Base-by-base conservation (phyloP, 2,888 invertebrate species). In the Drosophila basisetae region DNA sequence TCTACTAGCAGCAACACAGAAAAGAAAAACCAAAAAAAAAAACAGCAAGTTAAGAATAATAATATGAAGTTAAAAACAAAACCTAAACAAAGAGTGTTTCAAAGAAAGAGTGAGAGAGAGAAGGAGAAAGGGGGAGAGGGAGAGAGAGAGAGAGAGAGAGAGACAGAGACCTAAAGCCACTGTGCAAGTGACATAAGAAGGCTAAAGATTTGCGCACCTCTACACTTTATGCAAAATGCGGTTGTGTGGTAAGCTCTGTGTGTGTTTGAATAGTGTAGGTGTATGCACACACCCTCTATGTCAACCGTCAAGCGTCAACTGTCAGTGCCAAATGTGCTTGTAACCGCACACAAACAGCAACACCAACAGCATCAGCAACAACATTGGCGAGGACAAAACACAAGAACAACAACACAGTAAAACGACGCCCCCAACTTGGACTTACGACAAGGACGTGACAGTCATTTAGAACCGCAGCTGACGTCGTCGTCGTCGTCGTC, bases 311-410 rank as follows among this genome's bases (percentile, higher is more conserved):
- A 87, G 89, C 90, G 83, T 91, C 91, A 89, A 84, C 92, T 92
- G 91, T 91, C 91, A 92, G 86, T 92, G 92, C 91, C 91, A 91
- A 88, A 88, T 88, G 87, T 91, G 87, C 91, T 82, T 82, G 91
- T 88, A 89, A 90, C 88, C 84, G 80, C 91, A 84, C 74, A 88
- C 81, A 86, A 73, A 82, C 76, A 73, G 60, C 70, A 76, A 71
- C 68, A 59, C 13, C 66, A 65, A 58, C 65, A 49, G 22, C 66
- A 55, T 61, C 64, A 64, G 52, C 76, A 63, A 63, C 77, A 50
- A 72, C 63, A 58, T 55, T 65, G 47, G 53, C 65, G 78, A 76
- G 78, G 66, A 67, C 74, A 69, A 70, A 69, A 59, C 62, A 73
- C 73, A 43, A 53, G 22, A 43, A 62, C 75, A 55, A 31, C 53